phyloP scores from a whole-genome alignment of 92 coral and sea anemone species.

The Phymanthus crucifer region DNA sequence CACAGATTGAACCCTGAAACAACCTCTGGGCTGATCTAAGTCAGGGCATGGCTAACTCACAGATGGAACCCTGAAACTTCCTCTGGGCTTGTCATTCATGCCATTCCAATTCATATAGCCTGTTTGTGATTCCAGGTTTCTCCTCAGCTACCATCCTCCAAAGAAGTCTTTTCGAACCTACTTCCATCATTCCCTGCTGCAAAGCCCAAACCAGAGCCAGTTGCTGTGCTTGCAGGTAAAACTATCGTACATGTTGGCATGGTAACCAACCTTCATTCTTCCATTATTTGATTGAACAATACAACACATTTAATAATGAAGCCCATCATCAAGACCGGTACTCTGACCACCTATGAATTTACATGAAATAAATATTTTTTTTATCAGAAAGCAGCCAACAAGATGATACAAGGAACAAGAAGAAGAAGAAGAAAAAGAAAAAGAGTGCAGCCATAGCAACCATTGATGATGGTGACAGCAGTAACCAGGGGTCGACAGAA shows the following conservation, averaged over 20 bases:
- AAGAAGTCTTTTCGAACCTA: conserved; percentile 69
- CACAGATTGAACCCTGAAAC: too few species aligned
- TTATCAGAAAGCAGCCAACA: conserved; percentile 24
- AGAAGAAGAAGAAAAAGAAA: conserved; percentile 80
- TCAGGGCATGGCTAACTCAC: too few species aligned
- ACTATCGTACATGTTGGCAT: not conserved
- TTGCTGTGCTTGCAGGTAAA: conserved; percentile 43
- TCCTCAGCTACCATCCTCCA: conserved; percentile 53
- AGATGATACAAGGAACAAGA: conserved; percentile 66
- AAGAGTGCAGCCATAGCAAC: conserved; percentile 74
- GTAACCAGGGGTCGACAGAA: conserved; percentile 22
- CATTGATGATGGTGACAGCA: conserved; percentile 68
- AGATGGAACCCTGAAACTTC: too few species aligned
- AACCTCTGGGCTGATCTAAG: too few species aligned
- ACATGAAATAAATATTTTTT: not conserved
- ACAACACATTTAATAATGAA: too few species aligned
- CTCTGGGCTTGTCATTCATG: not conserved
- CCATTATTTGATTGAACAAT: not conserved
- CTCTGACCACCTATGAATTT: not conserved
- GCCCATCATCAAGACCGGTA: too few species aligned
- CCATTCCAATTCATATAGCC: not conserved
- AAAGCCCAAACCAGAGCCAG: conserved; percentile 49
- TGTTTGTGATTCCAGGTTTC: conserved; percentile 14
- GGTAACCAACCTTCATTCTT: not conserved
- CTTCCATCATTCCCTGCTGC: conserved; percentile 60